phyloP scores from a whole-genome alignment of 1,140 invertebrate species.

The Cryptotermes secundus region DNA sequence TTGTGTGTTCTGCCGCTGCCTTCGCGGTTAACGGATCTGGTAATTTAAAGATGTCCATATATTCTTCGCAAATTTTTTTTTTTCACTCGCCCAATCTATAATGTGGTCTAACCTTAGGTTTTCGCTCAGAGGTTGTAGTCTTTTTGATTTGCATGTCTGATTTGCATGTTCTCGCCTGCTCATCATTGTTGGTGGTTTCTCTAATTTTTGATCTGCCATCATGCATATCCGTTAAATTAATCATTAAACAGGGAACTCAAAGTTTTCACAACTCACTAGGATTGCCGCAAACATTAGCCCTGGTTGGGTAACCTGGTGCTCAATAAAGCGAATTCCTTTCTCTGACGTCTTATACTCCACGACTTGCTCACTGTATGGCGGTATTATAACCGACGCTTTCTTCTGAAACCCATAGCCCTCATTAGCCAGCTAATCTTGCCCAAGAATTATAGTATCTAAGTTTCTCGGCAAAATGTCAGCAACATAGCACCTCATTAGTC shows the following conservation, averaged over 20 bases:
- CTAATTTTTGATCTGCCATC: neutral
- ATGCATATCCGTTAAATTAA: no score
- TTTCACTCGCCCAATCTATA: neutral
- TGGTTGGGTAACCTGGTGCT: neutral
- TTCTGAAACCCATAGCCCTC: no score
- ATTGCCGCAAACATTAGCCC: neutral
- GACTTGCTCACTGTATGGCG: no score
- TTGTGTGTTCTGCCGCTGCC: neutral
- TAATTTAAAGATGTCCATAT: slow-evolving; percentile 9
- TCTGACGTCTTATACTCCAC: no score
- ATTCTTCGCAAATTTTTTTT: slow-evolving; percentile 18
- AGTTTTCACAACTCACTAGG: neutral
- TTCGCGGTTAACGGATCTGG: neutral
- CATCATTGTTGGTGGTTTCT: no score
- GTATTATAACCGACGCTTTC: no score
- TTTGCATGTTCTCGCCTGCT: neutral
- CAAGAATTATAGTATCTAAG: neutral
- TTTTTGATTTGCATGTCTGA: neutral
- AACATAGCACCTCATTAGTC: neutral
- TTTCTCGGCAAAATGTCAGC: neutral
- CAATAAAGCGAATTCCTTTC: no score
- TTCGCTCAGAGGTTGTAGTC: no score
- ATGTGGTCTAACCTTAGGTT: slow-evolving; percentile 13
- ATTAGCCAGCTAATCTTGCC: no score
- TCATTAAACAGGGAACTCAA: neutral